phyloP scores from a whole-genome alignment of 2,113 vertebrate species.

The Noturus placidus region DNA sequence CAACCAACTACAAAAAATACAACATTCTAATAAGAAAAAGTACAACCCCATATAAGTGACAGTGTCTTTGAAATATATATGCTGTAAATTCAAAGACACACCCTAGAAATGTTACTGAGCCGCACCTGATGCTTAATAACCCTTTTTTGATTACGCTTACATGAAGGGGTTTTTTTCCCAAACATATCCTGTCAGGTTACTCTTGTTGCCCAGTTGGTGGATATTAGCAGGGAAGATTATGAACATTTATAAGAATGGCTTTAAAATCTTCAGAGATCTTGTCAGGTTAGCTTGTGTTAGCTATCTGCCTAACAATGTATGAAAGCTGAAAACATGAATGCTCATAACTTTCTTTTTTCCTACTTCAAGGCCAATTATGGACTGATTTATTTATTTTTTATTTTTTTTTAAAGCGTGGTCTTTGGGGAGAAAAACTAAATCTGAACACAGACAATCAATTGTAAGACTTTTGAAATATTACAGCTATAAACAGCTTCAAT shows the following conservation, averaged over 20 bases:
- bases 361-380: background rate
- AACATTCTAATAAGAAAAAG: no score
- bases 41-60: no score
- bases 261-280: background rate
- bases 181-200: background rate
- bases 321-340: background rate
- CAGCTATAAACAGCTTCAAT: background rate
- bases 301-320: background rate
- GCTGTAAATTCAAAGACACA: background rate
- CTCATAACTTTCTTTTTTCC: background rate
- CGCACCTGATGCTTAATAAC: background rate
- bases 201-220: background rate
- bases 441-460: background rate
- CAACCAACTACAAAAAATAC: no score
- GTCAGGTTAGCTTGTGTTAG: background rate
- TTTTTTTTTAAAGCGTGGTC: background rate
- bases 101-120: background rate
- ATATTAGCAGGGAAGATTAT: background rate
- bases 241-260: background rate
- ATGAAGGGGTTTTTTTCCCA: background rate
- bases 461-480: background rate
- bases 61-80: background rate
- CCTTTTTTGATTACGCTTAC: background rate
- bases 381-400: background rate
- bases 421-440: background rate